Evolutionary conservation across 2,888 invertebrate species (phyloP), one percentile per base, ranked within the genome.

Genomic region (Agrochola litura): DNA sequence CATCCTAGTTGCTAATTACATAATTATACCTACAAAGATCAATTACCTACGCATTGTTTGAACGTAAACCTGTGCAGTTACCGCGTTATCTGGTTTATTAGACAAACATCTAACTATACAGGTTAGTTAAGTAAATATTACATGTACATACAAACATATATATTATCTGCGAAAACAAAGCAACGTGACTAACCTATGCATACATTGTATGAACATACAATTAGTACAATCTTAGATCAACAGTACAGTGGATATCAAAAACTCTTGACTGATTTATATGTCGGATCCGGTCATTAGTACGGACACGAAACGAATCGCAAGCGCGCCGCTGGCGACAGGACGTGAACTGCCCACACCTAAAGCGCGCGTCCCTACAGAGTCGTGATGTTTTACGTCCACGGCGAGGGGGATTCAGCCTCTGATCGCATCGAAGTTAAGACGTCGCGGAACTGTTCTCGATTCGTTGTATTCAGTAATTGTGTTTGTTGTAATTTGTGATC

Each of bases 121-220:
- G 65, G 72, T 73, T 73, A 60, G 37, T 41, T 76, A 56, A 63
- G 79, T 85, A 67, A 85, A 77, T 67, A 75, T 52, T 43, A 64
- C 25, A 30, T 73, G 43, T 41, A 16, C 41, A 58, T 37, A 56
- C n/a, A 41, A 41, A 79, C 37, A 41, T 61, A 10, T 56, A 19
- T 14, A 22, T 25, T 49, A 25, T 65, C 43, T 49, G 22, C 8
- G 41, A 8, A 74, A 77, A 73, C 67, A 46, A 46, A 73, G 30
- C 72, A 58, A 72, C 70, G 73, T 71, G 43, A 58, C 65, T 74
- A 6, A 2, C 19, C 8, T 30, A 49, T 9, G 63, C n/a, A 12
- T 14, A 60, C 14, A 56, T 49, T 65, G 4, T 30, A n/a, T 60
- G 3, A 58, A 58, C 19, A 25, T 25, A 69, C 25, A 43, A 43